Percentiles rank a stretch among this genome's conserved stretches.
These are phyloP conservation scores for Morpho achilles DNA, from an alignment of 2,888 invertebrate genomes.

Conservation along the genomic window DNA sequence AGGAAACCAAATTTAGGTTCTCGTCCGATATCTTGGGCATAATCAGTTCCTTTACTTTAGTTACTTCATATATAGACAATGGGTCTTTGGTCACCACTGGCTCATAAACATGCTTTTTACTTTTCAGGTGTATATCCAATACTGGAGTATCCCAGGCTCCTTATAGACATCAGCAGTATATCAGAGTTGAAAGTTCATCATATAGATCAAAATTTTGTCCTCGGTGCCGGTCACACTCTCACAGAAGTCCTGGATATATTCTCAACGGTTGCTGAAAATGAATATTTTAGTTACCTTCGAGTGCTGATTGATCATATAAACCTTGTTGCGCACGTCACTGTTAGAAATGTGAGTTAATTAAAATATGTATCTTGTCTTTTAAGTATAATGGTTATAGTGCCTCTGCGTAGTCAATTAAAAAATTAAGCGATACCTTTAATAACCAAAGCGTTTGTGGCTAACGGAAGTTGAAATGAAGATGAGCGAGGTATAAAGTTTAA, in stretches of 20 bases:
- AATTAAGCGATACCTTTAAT: too few relatives aligned
- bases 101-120: not conserved
- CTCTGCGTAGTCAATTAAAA: too few relatives aligned
- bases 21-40: not conserved
- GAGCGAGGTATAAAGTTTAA: too few relatives aligned
- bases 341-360: constrained; percentile 82
- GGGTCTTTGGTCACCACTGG: not conserved
- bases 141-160: constrained; percentile 60
- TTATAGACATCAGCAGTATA: constrained; percentile 82
- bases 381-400: too few relatives aligned
- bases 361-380: too few relatives aligned
- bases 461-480: too few relatives aligned
- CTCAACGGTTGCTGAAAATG: constrained; percentile 40
- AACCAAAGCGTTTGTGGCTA: too few relatives aligned
- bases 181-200: constrained; percentile 71
- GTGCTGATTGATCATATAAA: constrained; percentile 82
- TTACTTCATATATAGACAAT: not conserved
- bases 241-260: constrained; percentile 76
- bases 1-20: not conserved
- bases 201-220: constrained; percentile 60
- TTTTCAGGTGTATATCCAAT: constrained; percentile 63
- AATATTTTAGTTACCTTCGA: constrained; percentile 79
- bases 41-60: not conserved
- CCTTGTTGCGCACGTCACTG: constrained; percentile 85
- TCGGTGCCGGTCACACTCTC: constrained; percentile 82